A percentile compares a stretch with the other conserved stretches of the same genome.
phyloP scores from a whole-genome alignment of 92 coral and sea anemone genomes.

The Chrysogorgia sp. region DNA sequence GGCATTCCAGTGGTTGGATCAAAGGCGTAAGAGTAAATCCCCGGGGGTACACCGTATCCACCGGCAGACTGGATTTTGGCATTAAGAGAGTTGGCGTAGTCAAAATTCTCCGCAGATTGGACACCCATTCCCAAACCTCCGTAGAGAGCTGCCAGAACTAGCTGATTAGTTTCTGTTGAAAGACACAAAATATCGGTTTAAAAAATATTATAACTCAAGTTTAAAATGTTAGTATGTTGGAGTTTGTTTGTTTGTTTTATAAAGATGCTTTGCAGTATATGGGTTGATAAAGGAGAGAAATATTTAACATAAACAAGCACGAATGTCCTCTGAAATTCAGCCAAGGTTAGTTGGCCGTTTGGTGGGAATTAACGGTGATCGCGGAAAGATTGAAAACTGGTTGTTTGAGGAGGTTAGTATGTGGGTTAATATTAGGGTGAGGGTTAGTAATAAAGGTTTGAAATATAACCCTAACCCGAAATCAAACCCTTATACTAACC shows the following conservation, averaged over 20 bases:
- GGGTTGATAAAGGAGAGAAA: too few species aligned
- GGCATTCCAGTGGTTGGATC: constrained; percentile 41
- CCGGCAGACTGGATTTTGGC: constrained; percentile 26
- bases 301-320: too few species aligned
- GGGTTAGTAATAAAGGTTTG: too few species aligned
- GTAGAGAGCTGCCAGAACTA: constrained; percentile 24
- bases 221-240: not conserved
- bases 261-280: too few species aligned
- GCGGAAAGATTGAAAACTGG: too few species aligned
- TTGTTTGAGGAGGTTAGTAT: too few species aligned
- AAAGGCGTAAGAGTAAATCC: constrained; percentile 42
- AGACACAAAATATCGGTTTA: not conserved
- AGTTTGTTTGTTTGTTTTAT: not conserved
- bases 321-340: too few species aligned
- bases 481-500: too few species aligned
- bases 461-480: too few species aligned
- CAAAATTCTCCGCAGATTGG: constrained; percentile 8
- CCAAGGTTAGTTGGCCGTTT: too few species aligned
- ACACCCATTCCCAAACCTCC: constrained; percentile 32
- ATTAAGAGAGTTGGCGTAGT: constrained; percentile 14
- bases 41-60: constrained; percentile 38
- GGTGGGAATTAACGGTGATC: too few species aligned
- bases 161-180: constrained; percentile 19
- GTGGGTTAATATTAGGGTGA: too few species aligned
- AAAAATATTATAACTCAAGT: not conserved